Evolutionary conservation across 1,140 invertebrate genomes (phyloP), one percentile per base, ranked within the genome.

Genomic region (Uloborus diversus): DNA sequence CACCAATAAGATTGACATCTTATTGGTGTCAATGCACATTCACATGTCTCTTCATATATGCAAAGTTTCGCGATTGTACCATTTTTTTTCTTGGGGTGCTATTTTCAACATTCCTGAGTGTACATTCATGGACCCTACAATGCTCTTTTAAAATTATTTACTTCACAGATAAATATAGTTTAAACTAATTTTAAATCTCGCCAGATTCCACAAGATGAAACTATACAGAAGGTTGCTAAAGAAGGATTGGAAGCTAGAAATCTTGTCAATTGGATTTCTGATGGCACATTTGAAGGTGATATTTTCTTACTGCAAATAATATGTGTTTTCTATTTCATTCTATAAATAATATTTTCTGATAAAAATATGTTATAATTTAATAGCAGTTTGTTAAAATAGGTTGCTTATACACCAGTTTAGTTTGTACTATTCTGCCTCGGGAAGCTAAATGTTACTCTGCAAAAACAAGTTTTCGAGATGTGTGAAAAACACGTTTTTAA

Each of bases 231-330:
- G 33, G 49, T 66, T n/a, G 62, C 32, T 23, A 17, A 66, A 65
- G 61, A 79, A 33, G 76, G 64, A 2, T 25, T 79, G 13, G 76
- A 69, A 49, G 76, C 53, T 53, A 25, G 76, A n/a, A 68, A 68
- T 53, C 62, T 79, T 28, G 30, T 79, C 13, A 79, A 79, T 68
- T 79, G 65, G 27, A 79, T 68, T 47, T 25, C 65, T 7, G 65
- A 59, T 68, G 76, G 64, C 2, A 23, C 53, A 1, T 1, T 69
- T 9, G 65, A 68, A n/a, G 76, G 76, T 79, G 33, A 42, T 11
- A 32, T 27, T 30, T 35, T 20, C 37, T 35, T n/a, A 37, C 5
- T 23, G 7, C 17, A 27, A 11, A 11, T 14, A 14, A 61, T 28
- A 61, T 3, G 0, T 0, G 1, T 33, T 61, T 61, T 32, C 17